Evolutionary conservation across 2,797 vertebrate species (phyloP), one percentile per base, ranked within the genome.

Genomic region (Phrynocephalus vlangalii): DNA sequence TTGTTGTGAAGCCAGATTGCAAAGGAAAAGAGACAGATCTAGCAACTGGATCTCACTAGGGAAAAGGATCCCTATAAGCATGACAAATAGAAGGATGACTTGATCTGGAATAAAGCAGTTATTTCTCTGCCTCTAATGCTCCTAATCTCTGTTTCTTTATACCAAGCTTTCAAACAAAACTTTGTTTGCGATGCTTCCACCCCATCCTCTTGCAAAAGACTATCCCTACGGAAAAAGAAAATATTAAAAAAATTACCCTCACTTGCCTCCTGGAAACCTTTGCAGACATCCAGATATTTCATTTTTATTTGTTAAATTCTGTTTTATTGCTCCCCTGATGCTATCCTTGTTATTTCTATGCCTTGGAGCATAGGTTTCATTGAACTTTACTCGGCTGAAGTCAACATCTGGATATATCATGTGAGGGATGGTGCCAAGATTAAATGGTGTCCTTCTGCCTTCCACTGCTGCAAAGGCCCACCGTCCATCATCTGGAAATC

Each of bases 351-450:
- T 63, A 86, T 8, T 76, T 84, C 50, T 5, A 6, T 85, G 30
- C 0, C 67, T 85, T 86, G 13, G 50, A 0, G 30, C 0, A 0
- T 30, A 30, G 5, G 0, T 83, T 89, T 70, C 76, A 16, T 30
- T 86, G 82, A 13, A 48, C 18, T 77, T 38, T 77, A 1, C 6
- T 90, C 78, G 10, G 48, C 1, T 2, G 33, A 44, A 44, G 38
- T 89, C 50, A 83, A 63, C 1, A 68, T 87, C 28, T 83, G 70
- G 70, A 24, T 83, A 83, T 30, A 60, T 33, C 68, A 26, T 83
- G 82, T n/a, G 15, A 28, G 6, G 20, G 52, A 56, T 1, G 50
- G 28, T 24, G 50, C 50, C 30, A n/a, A 60, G 22, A 60, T 38
- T 83, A 56, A 83, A 6, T 56, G 52, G 48, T n/a, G 26, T 20